These are phyloP conservation scores for Rhorus exstirpatorius DNA, from an alignment of 2,888 invertebrate genomes.

Conservation along the genomic window DNA sequence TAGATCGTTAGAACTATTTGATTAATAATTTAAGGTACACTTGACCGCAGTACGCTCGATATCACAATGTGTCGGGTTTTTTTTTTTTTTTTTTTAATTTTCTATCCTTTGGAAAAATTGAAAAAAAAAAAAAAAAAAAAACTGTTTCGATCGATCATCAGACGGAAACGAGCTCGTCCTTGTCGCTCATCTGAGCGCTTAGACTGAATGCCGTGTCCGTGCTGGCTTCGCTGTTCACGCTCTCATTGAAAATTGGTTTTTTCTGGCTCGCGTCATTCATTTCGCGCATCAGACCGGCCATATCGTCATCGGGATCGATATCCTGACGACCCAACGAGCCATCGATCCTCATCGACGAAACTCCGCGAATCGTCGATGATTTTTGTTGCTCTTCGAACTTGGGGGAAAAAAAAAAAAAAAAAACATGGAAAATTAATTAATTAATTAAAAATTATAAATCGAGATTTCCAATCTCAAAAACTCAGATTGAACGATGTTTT, in stretches of 20 bases:
- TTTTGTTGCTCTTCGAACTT: conserved; percentile 79
- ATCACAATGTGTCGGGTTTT: conserved; percentile 36
- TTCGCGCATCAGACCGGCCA: conserved; percentile 85
- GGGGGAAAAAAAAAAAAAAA: conserved; percentile 40
- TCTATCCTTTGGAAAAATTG: neutral
- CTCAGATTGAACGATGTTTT: too few species aligned
- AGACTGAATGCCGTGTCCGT: conserved; percentile 85
- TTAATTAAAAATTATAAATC: too few species aligned
- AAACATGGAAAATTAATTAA: neutral
- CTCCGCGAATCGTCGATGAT: conserved; percentile 22
- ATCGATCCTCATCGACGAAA: conserved; percentile 64
- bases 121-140: neutral
- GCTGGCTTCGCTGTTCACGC: conserved; percentile 84
- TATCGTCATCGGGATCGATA: conserved; percentile 84
- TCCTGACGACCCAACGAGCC: conserved; percentile 82
- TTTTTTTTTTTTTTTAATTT: neutral
- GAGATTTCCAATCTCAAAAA: too few species aligned
- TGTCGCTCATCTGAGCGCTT: conserved; percentile 83
- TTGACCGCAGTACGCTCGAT: conserved; percentile 28
- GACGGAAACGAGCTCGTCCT: conserved; percentile 80
- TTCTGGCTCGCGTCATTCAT: conserved; percentile 82
- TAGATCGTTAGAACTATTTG: conserved; percentile 6
- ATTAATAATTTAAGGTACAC: conserved; percentile 47
- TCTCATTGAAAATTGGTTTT: conserved; percentile 82
- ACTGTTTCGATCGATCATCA: conserved; percentile 30